Percentiles rank a stretch among this genome's conserved stretches.
These are phyloP conservation scores for Caenorhabditis briggsae DNA, from an alignment of 1,140 invertebrate genomes.

Conservation along the genomic window DNA sequence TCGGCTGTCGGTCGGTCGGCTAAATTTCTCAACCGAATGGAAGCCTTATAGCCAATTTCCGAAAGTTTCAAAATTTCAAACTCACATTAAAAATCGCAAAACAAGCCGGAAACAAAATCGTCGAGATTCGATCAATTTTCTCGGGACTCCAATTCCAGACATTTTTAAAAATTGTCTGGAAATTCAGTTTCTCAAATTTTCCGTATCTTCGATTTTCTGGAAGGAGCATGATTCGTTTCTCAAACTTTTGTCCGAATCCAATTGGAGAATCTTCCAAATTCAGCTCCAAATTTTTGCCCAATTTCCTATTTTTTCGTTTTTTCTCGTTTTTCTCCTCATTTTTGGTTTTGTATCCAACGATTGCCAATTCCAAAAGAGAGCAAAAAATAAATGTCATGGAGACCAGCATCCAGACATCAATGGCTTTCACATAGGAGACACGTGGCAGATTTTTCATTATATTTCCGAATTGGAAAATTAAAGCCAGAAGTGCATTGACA, in stretches of 20 bases:
- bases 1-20: too few relatives aligned
- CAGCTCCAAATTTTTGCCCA: too few relatives aligned
- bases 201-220: too few relatives aligned
- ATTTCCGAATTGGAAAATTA: slow-evolving; percentile 77
- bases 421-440: slow-evolving; percentile 72
- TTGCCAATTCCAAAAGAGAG: slow-evolving; percentile 75
- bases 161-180: not conserved
- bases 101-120: slow-evolving; percentile 69
- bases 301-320: too few relatives aligned
- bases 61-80: not conserved
- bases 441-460: slow-evolving; percentile 77
- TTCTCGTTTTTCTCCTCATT: slow-evolving; percentile 67
- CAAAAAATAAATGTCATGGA: slow-evolving; percentile 77
- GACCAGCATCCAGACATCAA: slow-evolving; percentile 63
- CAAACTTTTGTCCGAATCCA: too few relatives aligned
- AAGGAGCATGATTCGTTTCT: too few relatives aligned
- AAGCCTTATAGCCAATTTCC: too few relatives aligned
- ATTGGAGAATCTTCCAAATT: too few relatives aligned
- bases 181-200: too few relatives aligned
- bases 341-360: slow-evolving; percentile 77
- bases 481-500: slow-evolving; percentile 75
- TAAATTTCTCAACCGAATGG: too few relatives aligned
- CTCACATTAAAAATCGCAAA: slow-evolving; percentile 70
- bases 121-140: slow-evolving; percentile 72
- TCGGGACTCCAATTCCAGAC: slow-evolving; percentile 69